phyloP scores from a whole-genome alignment of 2,888 invertebrate genomes.

The Drosophila niveifrons region DNA sequence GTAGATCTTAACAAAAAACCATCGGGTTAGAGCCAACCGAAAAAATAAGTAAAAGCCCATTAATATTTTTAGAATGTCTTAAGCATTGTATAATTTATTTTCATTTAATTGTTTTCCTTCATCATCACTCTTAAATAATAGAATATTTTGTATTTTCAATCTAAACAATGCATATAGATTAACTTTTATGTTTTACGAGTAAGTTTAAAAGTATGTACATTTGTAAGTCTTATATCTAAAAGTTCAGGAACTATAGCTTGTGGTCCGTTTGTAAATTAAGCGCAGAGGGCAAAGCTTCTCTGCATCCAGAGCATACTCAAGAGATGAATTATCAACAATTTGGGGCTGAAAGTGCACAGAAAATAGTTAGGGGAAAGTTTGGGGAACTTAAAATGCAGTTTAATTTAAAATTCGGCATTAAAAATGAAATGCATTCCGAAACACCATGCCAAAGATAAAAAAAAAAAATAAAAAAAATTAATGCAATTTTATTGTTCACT shows the following conservation, averaged over 20 bases:
- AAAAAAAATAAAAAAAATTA: conserved; percentile 18
- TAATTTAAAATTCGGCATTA: conserved; percentile 19
- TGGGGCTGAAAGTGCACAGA: conserved; percentile 80
- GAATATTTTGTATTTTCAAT: conserved; percentile 25
- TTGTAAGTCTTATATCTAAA: conserved; percentile 52
- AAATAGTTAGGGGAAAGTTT: conserved; percentile 36
- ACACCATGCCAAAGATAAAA: conserved; percentile 62
- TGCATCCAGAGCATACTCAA: conserved; percentile 77
- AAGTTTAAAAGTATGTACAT: conserved; percentile 46
- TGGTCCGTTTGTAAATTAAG: conserved; percentile 35
- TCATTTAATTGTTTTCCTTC: conserved; percentile 20
- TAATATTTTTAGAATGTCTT: conserved; percentile 59
- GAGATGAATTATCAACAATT: conserved; percentile 78
- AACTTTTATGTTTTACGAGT: neutral
- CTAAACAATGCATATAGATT: conserved; percentile 33
- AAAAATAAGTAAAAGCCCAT: conserved; percentile 30
- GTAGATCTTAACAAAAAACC: conserved; percentile 31
- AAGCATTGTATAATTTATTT: conserved; percentile 62
- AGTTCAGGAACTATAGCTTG: conserved; percentile 73
- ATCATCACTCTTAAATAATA: conserved; percentile 56
- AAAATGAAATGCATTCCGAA: conserved; percentile 39
- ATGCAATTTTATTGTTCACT: conserved; percentile 38
- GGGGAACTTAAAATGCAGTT: neutral
- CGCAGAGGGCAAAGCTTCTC: conserved; percentile 52
- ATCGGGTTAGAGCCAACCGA: conserved; percentile 4